A percentile compares a stretch with the other conserved stretches of the same genome.
Evolutionary conservation across 2,888 invertebrate species (phyloP).

Genomic region (Fragum fragum): DNA sequence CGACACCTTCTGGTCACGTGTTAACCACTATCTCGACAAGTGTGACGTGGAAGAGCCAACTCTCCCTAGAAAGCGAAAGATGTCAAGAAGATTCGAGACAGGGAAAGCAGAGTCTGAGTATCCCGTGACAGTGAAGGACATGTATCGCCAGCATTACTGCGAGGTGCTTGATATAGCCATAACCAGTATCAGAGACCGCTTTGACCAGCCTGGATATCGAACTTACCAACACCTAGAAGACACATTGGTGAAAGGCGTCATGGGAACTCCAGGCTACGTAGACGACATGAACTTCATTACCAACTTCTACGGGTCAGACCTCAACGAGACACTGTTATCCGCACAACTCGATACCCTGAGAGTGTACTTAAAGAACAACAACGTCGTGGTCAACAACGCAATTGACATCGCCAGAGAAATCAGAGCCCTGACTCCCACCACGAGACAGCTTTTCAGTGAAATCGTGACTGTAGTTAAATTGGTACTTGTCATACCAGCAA

Average conservation of each 20-base stretch:
- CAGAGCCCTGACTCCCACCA: no score
- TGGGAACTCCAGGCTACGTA: background rate
- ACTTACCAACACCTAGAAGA: background rate
- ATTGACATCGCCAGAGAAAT: no score
- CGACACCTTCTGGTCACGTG: slow-evolving; percentile 1
- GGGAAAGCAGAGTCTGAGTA: background rate
- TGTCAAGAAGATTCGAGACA: slow-evolving; percentile 4
- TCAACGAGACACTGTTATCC: background rate
- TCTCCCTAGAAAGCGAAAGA: slow-evolving; percentile 44
- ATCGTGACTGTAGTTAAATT: background rate
- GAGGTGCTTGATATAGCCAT: background rate
- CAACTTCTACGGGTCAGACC: background rate
- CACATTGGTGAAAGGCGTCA: background rate
- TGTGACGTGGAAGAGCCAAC: slow-evolving; percentile 38
- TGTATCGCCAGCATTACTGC: background rate
- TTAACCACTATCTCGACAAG: slow-evolving; percentile 20
- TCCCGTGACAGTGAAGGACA: background rate
- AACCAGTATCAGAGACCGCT: background rate
- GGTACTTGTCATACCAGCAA: background rate
- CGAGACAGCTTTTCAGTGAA: background rate
- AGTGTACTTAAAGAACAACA: no score
- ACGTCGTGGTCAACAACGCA: no score
- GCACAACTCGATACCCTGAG: no score
- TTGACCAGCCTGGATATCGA: background rate
- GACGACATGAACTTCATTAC: background rate